Conservation (phyloP, 2,888 invertebrate genomes). For the Tridacna crocea region DNA sequence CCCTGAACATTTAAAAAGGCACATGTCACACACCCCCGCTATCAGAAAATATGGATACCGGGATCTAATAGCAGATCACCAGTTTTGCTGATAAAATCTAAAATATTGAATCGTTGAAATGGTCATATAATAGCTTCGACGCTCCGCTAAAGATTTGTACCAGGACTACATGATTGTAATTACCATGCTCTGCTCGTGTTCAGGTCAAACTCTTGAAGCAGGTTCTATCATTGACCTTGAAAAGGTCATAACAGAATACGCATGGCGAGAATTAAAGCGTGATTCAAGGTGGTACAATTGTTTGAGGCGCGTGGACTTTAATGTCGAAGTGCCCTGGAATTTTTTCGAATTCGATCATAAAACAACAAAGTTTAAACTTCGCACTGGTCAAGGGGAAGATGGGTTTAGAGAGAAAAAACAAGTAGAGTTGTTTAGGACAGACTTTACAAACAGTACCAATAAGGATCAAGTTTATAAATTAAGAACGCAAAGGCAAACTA, state of each 20-base stretch:
- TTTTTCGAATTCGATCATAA: slow-evolving; percentile 74
- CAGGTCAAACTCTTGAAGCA: slow-evolving; percentile 62
- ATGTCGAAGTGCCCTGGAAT: slow-evolving; percentile 74
- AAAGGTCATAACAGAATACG: slow-evolving; percentile 70
- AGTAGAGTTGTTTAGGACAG: slow-evolving; percentile 72
- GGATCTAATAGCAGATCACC: too few relatives aligned
- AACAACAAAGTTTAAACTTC: slow-evolving; percentile 65
- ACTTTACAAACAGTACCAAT: slow-evolving; percentile 72
- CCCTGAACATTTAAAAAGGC: too few relatives aligned
- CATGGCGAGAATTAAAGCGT: slow-evolving; percentile 72
- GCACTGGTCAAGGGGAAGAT: slow-evolving; percentile 60
- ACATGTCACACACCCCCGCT: too few relatives aligned
- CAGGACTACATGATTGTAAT: slow-evolving; percentile 50
- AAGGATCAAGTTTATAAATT: slow-evolving; percentile 74
- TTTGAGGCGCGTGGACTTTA: slow-evolving; percentile 64
- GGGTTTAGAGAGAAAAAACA: slow-evolving; percentile 68
- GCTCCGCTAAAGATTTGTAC: too few relatives aligned
- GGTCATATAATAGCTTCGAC: too few relatives aligned
- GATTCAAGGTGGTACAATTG: slow-evolving; percentile 71
- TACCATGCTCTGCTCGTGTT: slow-evolving; percentile 68
- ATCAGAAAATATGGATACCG: too few relatives aligned
- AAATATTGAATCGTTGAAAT: too few relatives aligned
- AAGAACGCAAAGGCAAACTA: slow-evolving; percentile 72
- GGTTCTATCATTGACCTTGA: slow-evolving; percentile 72
- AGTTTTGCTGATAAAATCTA: too few relatives aligned